A percentile compares a stretch with the other conserved stretches of the same genome.
These are phyloP conservation scores for Tetranychus piercei DNA, from an alignment of 2,888 invertebrate genomes.

Conservation along the genomic window DNA sequence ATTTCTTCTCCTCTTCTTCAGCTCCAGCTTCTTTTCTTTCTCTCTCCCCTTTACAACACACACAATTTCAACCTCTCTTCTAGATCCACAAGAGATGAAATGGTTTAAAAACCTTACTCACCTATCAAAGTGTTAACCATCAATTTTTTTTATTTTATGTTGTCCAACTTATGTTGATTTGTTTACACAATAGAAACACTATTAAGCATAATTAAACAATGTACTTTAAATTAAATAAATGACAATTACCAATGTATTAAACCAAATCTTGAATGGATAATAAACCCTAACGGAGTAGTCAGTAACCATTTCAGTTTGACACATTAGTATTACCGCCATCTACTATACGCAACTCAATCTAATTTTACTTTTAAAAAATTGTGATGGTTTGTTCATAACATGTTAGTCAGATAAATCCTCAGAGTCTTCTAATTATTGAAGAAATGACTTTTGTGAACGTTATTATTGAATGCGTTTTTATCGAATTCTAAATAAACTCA, in stretches of 20 bases:
- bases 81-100: not conserved
- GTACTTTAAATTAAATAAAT: slow-evolving; percentile 17
- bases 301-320: no score
- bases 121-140: not conserved
- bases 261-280: not conserved
- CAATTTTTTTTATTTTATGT: not conserved
- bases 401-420: no score
- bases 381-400: no score
- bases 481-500: no score
- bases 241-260: not conserved
- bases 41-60: slow-evolving; percentile 2
- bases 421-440: no score
- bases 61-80: not conserved
- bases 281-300: no score
- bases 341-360: no score
- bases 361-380: no score
- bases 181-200: not conserved
- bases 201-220: not conserved
- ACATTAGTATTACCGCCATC: no score
- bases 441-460: no score
- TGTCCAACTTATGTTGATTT: not conserved
- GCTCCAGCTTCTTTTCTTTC: not conserved
- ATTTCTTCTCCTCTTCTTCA: not conserved
- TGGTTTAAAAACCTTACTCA: not conserved
- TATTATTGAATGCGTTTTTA: no score